Conservation (phyloP, 2,113 vertebrate species). For the Pomatostomus ruficeps region DNA sequence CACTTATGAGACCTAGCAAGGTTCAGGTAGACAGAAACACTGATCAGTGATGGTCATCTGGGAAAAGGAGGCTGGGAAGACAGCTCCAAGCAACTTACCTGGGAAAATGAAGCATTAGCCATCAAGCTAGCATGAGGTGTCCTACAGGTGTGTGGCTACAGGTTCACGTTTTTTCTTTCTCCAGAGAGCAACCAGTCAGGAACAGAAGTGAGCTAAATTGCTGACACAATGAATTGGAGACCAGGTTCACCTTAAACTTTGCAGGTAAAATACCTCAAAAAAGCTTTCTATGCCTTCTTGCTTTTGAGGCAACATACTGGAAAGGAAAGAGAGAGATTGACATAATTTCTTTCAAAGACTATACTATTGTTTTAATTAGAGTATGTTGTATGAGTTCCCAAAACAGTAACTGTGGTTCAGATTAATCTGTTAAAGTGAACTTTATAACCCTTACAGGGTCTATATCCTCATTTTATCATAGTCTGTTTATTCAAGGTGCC, state of each 20-base stretch:
- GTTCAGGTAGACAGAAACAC: background rate
- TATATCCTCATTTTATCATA: background rate
- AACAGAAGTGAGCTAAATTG: background rate
- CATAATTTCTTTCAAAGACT: background rate
- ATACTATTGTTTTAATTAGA: background rate
- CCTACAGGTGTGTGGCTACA: background rate
- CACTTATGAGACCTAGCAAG: background rate
- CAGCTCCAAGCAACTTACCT: rapidly evolving
- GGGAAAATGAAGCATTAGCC: background rate
- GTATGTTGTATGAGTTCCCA: background rate
- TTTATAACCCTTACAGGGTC: background rate
- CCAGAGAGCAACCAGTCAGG: background rate
- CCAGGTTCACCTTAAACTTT: background rate
- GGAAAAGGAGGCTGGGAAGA: background rate
- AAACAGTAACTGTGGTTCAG: background rate
- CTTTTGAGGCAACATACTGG: background rate
- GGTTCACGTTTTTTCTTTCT: background rate
- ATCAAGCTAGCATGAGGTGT: rapidly evolving
- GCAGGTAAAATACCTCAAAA: background rate
- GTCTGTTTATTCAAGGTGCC: background rate
- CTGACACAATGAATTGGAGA: background rate
- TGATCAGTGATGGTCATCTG: background rate
- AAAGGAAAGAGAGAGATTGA: background rate
- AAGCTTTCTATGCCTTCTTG: background rate
- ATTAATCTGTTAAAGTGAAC: background rate